A percentile compares a stretch with the other conserved stretches of the same genome.
These are phyloP conservation scores for Drosophila oshimai DNA, from an alignment of 1,140 invertebrate genomes.

Conservation along the genomic window DNA sequence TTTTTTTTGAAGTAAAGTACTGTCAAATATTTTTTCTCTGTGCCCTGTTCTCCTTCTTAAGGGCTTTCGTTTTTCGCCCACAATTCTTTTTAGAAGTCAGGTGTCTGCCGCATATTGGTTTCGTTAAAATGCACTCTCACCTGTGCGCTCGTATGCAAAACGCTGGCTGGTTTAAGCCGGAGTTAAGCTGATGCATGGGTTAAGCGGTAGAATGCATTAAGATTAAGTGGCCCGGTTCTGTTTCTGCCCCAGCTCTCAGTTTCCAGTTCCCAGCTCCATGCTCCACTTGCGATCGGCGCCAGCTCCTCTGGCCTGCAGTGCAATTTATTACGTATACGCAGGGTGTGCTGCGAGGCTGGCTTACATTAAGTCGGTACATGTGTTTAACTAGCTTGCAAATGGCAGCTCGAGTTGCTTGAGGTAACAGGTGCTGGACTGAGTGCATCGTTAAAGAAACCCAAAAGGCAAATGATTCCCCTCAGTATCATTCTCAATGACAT, in stretches of 20 bases:
- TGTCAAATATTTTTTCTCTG: background rate
- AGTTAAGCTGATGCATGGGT: conserved; percentile 77
- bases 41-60: conserved; percentile 5
- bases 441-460: conserved; percentile 11
- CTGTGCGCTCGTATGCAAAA: conserved; percentile 44
- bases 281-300: conserved; percentile 15
- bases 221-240: conserved; percentile 67
- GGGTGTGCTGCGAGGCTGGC: conserved; percentile 17
- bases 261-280: background rate
- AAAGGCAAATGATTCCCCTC: conserved; percentile 3
- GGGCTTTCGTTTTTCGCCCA: conserved; percentile 20
- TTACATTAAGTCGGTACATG: conserved; percentile 32
- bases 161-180: conserved; percentile 57
- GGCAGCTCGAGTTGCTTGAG: background rate
- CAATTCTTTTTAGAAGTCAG: conserved; percentile 54
- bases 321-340: conserved; percentile 52
- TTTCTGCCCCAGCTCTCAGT: conserved; percentile 15
- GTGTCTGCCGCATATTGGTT: conserved; percentile 77
- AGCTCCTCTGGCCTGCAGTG: background rate
- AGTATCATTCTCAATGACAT: conserved; percentile 24
- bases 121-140: conserved; percentile 67
- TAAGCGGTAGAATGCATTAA: conserved; percentile 78
- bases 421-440: conserved; percentile 14
- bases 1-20: too few relatives aligned
- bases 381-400: conserved; percentile 41